Percentiles rank a stretch among this genome's conserved stretches.
These are phyloP conservation scores for Hormaphis cornu DNA, from an alignment of 1,140 invertebrate genomes.

Conservation along the genomic window DNA sequence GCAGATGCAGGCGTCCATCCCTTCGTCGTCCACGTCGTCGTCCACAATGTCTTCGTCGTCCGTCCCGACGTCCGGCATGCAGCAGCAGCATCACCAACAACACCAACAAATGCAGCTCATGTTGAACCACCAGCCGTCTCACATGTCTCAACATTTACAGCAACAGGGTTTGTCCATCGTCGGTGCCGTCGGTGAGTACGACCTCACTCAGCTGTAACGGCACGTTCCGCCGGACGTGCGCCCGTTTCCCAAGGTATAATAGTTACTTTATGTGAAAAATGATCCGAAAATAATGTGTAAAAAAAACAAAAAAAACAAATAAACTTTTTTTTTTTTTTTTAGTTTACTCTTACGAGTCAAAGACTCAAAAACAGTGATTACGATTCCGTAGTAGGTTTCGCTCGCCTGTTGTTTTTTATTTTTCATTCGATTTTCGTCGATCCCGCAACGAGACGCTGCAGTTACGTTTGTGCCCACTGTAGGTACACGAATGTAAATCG, in stretches of 20 bases:
- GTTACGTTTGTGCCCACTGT: too few species aligned
- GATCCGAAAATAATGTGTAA: background rate
- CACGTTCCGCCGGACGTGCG: background rate
- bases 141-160: constrained; percentile 4
- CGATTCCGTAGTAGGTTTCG: too few species aligned
- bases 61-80: constrained; percentile 22
- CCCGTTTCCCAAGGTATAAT: constrained; percentile 16
- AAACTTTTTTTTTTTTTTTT: too few species aligned
- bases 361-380: too few species aligned
- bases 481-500: too few species aligned
- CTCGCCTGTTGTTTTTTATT: too few species aligned
- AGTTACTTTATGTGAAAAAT: constrained; percentile 20
- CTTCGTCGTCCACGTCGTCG: constrained; percentile 8
- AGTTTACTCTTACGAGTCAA: too few species aligned
- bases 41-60: constrained; percentile 14
- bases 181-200: constrained; percentile 12
- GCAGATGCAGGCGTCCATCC: background rate
- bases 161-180: constrained; percentile 17
- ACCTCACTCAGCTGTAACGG: constrained; percentile 21
- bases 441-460: too few species aligned
- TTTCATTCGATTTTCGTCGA: too few species aligned
- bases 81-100: constrained; percentile 36
- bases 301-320: background rate
- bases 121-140: constrained; percentile 19
- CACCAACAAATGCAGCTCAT: constrained; percentile 18